A percentile compares a stretch with the other conserved stretches of the same genome.
These are phyloP conservation scores for Decapterus maruadsi DNA, from an alignment of 2,797 vertebrate genomes.

Conservation along the genomic window DNA sequence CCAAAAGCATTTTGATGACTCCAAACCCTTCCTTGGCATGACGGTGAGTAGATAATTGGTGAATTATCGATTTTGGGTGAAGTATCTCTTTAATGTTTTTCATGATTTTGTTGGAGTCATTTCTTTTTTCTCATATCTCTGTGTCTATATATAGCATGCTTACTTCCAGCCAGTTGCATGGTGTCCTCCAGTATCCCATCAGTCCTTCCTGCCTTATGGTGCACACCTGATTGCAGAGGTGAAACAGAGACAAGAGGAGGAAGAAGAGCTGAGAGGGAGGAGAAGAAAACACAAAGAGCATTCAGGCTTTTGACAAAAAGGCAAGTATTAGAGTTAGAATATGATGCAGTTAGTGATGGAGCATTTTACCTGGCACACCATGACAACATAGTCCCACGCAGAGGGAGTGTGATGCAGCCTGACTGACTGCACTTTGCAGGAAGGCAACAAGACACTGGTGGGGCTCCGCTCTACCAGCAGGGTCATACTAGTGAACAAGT, in stretches of 20 bases:
- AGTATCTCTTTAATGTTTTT: too few relatives aligned
- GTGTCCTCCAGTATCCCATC: slow-evolving; percentile 73
- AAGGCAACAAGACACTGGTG: slow-evolving; percentile 63
- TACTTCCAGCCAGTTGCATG: slow-evolving; percentile 86
- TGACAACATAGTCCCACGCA: slow-evolving; percentile 60
- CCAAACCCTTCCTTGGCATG: too few relatives aligned
- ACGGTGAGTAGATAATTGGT: too few relatives aligned
- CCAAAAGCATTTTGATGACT: too few relatives aligned
- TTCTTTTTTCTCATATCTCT: not conserved
- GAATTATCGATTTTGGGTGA: too few relatives aligned
- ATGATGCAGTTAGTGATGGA: not conserved
- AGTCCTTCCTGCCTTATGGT: slow-evolving; percentile 75
- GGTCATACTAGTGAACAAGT: slow-evolving; percentile 82
- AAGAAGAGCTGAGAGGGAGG: slow-evolving; percentile 81
- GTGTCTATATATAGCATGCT: slow-evolving; percentile 22
- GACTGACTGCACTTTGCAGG: slow-evolving; percentile 78
- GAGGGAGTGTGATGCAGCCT: slow-evolving; percentile 65
- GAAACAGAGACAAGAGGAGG: slow-evolving; percentile 80
- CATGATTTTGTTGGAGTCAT: not conserved
- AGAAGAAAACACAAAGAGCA: not conserved
- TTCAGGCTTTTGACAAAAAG: not conserved
- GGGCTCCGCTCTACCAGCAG: slow-evolving; percentile 68
- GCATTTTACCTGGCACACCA: slow-evolving; percentile 83
- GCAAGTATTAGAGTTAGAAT: not conserved
- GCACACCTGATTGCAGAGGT: slow-evolving; percentile 77